Base-by-base conservation (phyloP, 2,888 invertebrate genomes). In the Anthophora plumipes region DNA sequence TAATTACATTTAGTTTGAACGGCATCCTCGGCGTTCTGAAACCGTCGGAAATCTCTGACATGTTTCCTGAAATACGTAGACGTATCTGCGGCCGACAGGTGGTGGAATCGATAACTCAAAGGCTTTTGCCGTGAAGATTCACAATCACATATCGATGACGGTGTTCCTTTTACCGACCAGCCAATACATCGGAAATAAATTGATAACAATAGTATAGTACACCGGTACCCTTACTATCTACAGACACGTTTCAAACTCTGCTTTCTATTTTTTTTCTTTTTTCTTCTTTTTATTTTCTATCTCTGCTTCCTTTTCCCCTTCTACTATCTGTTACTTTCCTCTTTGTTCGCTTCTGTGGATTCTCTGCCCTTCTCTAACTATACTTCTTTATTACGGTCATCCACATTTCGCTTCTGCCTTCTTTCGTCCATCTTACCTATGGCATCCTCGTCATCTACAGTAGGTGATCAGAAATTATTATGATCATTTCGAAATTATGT, bases 121-220 rank as follows among this genome's bases (percentile, higher is more conserved):
- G 72, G 72, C 66, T 81, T 82, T 67, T 22, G 52, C 59, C 22
- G 22, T 48, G 61, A 61, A 39, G 63, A 59, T 61, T 82, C 82
- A 68, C 69, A 55, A 66, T 52, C 74, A 31, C 70, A 63, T 61
- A 73, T 73, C 74, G 71, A 69, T 52, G 71, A 82, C 37, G 50
- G 69, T 67, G 72, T 70, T 78, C 77, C 69, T 85, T 77, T 81
- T 67, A 83, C 20, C 54, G 67, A 61, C 50, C 66, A 77, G 83
- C 74, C 82, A 74, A 85, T 86, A 87, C 43, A 71, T 87, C 75
- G 74, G 77, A 77, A 85, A 85, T 83, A 87, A 85, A 86, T 85
- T 87, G 87, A 85, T 85, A 79, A 80, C 74, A 86, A 80, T 76
- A 66, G 68, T 69, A n/a, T n/a, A 55, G 68, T 43, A 59, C 61